Percentiles rank a stretch among this genome's conserved stretches.
Evolutionary conservation across 2,797 vertebrate species (phyloP).

Genomic region (Pangasius krempfi): DNA sequence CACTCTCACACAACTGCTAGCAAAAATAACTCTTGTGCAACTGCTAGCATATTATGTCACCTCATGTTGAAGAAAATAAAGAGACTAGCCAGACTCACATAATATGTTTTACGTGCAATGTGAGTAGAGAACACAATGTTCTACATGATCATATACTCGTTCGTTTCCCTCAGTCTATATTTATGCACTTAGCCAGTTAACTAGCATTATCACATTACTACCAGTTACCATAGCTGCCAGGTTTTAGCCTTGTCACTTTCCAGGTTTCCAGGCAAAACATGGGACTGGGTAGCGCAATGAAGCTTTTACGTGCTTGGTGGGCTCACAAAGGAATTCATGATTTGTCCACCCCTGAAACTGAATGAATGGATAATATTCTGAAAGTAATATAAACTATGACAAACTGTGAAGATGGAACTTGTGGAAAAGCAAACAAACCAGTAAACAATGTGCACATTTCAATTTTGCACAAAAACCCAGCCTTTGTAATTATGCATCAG

Average conservation of each 20-base stretch:
- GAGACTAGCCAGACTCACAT: neutral
- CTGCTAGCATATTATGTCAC: neutral
- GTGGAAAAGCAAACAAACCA: neutral
- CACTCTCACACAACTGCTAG: neutral
- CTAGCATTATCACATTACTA: neutral
- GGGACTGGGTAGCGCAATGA: no score
- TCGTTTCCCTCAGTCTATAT: neutral
- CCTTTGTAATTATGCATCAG: neutral
- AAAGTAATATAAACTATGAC: neutral
- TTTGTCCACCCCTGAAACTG: neutral
- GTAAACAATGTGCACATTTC: neutral
- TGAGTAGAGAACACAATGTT: neutral
- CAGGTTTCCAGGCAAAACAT: neutral
- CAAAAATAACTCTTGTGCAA: neutral
- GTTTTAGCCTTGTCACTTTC: neutral
- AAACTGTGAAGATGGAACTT: neutral
- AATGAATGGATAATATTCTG: neutral
- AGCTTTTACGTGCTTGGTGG: neutral
- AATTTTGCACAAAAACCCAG: neutral
- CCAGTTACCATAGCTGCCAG: slow-evolving; percentile 4
- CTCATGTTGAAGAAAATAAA: neutral
- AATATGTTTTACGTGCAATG: neutral
- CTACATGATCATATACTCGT: neutral
- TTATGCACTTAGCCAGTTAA: neutral
- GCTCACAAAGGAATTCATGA: neutral